Base-by-base conservation (phyloP, 2,113 vertebrate genomes). In the Calidris pugnax region DNA sequence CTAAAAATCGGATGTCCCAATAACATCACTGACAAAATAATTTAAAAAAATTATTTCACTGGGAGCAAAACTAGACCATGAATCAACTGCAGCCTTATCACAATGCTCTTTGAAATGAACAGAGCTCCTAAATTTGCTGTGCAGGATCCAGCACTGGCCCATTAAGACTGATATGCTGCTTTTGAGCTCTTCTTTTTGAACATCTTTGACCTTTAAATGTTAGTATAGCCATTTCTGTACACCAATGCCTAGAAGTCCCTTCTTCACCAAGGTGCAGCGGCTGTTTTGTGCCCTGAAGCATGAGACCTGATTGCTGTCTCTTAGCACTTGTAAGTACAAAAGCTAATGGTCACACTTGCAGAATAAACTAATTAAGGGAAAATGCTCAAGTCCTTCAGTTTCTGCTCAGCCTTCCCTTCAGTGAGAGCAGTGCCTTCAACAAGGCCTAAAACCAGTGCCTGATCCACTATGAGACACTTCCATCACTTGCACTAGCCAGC, bases 341-440 rank as follows among this genome's bases (percentile, higher is more conserved):
- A 96, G 95, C 91, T 96, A 96, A 96, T 95, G 94, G 91, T 96
- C 92, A 95, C 97, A 97, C 94, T 95, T 95, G 81, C 84, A 94
- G 95, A 88, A 97, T 97, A 97, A 96, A 97, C 95, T 94, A 94
- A 97, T 97, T 97, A 96, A 96, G 83, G 76, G 76, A 59, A 96
- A 94, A 96, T 57, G 77, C 85, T 75, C 56, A 16, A 72, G 73
- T 63, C 75, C 88, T 90, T 83, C n/a, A 12, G 77, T 80, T 95
- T 86, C 47, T 92, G 35, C 60, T 68, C 68, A 85, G 60, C 51
- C 88, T 93, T 71, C 51, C 32, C 1, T 45, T 83, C 75, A 51
- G 32, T 59, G 26, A 80, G 88, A 86, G 83, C 68, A 41, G 47
- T 18, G 59, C 60, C 68, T 80, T 63, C 60, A 55, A 48, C 55